Evolutionary conservation across 2,888 invertebrate genomes (phyloP).

Genomic region (Nemurella pictetii): DNA sequence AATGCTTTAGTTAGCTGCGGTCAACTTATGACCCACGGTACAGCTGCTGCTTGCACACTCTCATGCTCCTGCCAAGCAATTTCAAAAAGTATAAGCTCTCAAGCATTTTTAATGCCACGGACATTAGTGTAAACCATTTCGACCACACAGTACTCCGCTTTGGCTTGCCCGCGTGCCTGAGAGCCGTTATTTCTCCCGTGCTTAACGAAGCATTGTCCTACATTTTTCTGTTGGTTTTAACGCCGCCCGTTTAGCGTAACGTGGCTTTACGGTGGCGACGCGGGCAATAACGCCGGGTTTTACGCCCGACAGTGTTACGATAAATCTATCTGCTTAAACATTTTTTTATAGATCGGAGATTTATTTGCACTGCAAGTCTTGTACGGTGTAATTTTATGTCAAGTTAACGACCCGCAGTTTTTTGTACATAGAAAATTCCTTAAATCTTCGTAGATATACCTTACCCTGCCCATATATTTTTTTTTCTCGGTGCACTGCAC

Average conservation of each 20-base stretch:
- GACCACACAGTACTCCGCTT: not conserved
- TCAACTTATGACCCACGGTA: not conserved
- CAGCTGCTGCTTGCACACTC: not conserved
- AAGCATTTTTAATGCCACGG: not conserved
- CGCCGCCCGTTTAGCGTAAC: not conserved
- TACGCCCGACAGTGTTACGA: not conserved
- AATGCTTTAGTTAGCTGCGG: not conserved
- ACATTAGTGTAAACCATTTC: not conserved
- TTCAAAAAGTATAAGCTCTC: not conserved
- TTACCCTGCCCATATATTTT: too few species aligned
- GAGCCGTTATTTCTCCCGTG: not conserved
- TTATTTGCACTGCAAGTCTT: not conserved
- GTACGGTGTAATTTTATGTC: not conserved
- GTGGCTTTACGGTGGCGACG: not conserved
- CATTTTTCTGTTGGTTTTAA: not conserved
- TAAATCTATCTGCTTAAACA: not conserved
- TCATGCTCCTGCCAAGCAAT: not conserved
- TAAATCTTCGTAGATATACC: too few species aligned
- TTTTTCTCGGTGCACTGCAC: too few species aligned
- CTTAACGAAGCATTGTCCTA: not conserved
- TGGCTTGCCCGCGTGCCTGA: not conserved
- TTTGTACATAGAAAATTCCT: not conserved
- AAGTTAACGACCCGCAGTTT: not conserved
- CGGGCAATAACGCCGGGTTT: not conserved
- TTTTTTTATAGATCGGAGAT: not conserved